Evolutionary conservation across 2,888 invertebrate species (phyloP), one percentile per base, ranked within the genome.

Genomic region (Tromatobia lineatoria): DNA sequence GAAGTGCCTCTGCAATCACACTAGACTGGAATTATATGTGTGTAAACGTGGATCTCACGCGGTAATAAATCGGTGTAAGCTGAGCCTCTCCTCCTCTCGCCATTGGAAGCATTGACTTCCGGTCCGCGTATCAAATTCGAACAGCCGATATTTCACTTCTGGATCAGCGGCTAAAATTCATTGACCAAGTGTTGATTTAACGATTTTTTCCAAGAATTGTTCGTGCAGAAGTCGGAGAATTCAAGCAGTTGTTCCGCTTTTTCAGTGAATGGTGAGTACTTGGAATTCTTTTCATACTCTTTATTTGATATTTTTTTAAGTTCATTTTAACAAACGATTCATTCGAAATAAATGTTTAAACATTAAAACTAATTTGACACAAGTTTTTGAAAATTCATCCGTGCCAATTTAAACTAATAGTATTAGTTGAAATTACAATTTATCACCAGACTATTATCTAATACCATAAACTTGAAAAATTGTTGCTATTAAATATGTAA

Each of bases 11-110:
- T 29, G 29, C 42, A 42, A 38, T 54, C 20, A 20, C 15, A 8
- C 8, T 50, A 34, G 25, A n/a, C 59, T 13, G 45, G 29, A 11
- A 42, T 8, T 57, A 23, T 57, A 57, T 11, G 11, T 23, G 18
- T 38, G 3, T 34, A 8, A 38, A n/a, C 4, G 34, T 34, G 45
- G 18, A 29, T 20, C 13, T 13, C 13, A 47, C 34, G 57, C 38
- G 50, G 52, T 13, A 67, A 69, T 74, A 67, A 69, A 74, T 67
- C 59, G 50, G 74, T 80, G 74, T 69, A 59, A 80, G 69, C 74
- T 52, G 42, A 64, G 11, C 59, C 29, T 47, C 47, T 23, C 38
- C n/a, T n/a, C n/a, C n/a, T 57, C 23, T 57, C 20, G 29, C 57
- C 29, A 42, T 64, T 52, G 66, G 15, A 42, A 75, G 38, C 20